Conservation (phyloP, 1,140 invertebrate species). For the Tetragnatha versicolor region DNA sequence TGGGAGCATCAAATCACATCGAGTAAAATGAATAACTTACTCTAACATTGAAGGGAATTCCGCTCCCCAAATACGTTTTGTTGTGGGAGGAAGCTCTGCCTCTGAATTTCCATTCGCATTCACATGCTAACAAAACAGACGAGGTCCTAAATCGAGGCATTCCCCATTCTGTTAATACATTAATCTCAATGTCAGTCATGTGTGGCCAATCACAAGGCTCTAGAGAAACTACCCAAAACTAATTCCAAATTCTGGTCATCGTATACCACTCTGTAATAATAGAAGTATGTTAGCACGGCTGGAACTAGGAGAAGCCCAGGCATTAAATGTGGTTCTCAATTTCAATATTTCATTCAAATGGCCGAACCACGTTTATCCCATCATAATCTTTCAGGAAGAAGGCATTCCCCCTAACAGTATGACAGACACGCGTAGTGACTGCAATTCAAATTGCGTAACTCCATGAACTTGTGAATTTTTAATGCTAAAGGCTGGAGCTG, state of each 20-base stretch:
- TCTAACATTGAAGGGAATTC: too few species aligned
- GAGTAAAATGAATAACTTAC: too few species aligned
- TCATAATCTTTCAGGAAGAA: constrained; percentile 31
- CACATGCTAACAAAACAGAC: too few species aligned
- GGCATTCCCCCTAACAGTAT: constrained; percentile 13
- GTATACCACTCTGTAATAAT: constrained; percentile 22
- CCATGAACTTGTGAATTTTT: constrained; percentile 20
- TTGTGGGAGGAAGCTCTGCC: too few species aligned
- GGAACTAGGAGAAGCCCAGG: not conserved
- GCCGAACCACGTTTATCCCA: not conserved
- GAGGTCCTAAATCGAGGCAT: too few species aligned
- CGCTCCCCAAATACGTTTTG: too few species aligned
- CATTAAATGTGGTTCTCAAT: constrained; percentile 29
- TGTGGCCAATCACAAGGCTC: constrained; percentile 21
- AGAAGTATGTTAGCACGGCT: not conserved
- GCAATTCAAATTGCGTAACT: constrained; percentile 20
- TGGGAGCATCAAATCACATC: too few species aligned
- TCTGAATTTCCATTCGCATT: too few species aligned
- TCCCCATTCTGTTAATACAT: too few species aligned
- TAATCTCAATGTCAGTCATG: constrained; percentile 8
- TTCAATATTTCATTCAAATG: constrained; percentile 41
- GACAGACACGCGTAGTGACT: constrained; percentile 6
- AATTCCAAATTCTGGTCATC: constrained; percentile 38
- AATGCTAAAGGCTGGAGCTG: not conserved
- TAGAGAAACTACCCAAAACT: constrained; percentile 15